phyloP scores from a whole-genome alignment of 2,113 vertebrate genomes.

The Suncus etruscus region DNA sequence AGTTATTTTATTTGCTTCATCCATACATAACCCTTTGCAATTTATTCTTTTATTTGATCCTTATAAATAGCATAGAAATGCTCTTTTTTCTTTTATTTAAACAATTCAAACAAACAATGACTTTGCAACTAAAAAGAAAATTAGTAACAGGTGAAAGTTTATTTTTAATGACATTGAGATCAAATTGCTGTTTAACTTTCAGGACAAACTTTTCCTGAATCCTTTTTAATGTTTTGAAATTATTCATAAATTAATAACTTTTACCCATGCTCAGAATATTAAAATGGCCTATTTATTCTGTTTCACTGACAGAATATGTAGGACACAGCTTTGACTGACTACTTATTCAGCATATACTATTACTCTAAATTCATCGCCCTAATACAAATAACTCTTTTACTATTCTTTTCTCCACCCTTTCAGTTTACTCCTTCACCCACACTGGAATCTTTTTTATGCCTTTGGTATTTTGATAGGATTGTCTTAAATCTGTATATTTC shows the following conservation, averaged over 20 bases:
- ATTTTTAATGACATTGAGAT: constrained; percentile 78
- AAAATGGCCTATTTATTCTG: constrained; percentile 64
- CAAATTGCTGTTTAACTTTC: constrained; percentile 78
- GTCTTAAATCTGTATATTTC: too few species aligned
- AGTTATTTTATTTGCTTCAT: constrained; percentile 74
- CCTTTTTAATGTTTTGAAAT: constrained; percentile 78
- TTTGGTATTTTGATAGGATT: too few species aligned
- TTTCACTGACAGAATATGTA: constrained; percentile 56
- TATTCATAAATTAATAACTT: constrained; percentile 77
- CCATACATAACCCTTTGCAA: constrained; percentile 56
- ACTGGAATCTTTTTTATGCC: constrained; percentile 54
- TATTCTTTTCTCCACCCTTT: too few species aligned
- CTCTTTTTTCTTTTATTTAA: constrained; percentile 68
- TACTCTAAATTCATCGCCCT: constrained; percentile 60
- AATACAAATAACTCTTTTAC: too few species aligned
- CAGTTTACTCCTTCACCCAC: neutral
- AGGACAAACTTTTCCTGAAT: constrained; percentile 62
- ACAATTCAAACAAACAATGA: constrained; percentile 82
- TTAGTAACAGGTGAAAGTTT: constrained; percentile 83
- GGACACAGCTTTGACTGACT: constrained; percentile 55
- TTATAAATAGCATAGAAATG: constrained; percentile 72
- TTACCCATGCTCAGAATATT: constrained; percentile 59
- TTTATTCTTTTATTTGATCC: constrained; percentile 73
- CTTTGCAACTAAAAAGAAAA: constrained; percentile 81
- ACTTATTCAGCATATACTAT: constrained; percentile 31